Conservation (phyloP, 2,797 vertebrate species). For the Pelobates cultripes region DNA sequence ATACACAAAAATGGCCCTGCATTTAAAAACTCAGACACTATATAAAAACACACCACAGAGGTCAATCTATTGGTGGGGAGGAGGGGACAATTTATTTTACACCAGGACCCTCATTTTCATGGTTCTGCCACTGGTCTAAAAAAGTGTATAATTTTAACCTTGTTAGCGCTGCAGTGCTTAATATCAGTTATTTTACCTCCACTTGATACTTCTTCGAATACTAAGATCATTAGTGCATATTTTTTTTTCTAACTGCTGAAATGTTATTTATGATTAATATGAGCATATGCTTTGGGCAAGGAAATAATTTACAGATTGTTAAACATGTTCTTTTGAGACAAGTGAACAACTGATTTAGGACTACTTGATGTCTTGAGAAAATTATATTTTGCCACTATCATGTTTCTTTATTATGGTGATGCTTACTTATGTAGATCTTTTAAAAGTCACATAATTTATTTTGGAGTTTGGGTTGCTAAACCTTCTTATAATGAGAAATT, state of each 20-base stretch:
- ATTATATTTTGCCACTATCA: constrained; percentile 55
- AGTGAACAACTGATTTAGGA: constrained; percentile 63
- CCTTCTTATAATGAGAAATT: constrained; percentile 6
- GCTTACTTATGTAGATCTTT: constrained; percentile 60
- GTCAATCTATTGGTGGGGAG: no score
- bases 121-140: no score
- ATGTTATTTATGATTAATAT: constrained; percentile 63
- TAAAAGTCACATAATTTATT: constrained; percentile 57
- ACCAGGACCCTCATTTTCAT: no score
- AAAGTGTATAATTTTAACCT: no score
- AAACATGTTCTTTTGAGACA: constrained; percentile 62
- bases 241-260: constrained; percentile 38
- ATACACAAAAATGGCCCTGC: no score
- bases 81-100: no score
- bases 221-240: constrained; percentile 29
- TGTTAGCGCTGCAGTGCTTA: no score
- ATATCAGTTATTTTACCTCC: background rate
- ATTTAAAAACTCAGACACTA: no score
- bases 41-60: no score
- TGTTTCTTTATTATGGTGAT: constrained; percentile 59
- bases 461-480: constrained; percentile 32
- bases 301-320: constrained; percentile 66
- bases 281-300: constrained; percentile 65
- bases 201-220: constrained; percentile 7
- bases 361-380: constrained; percentile 61